Percentiles rank a stretch among this genome's conserved stretches.
These are phyloP conservation scores for Chloroclystis v-ata DNA, from an alignment of 2,888 invertebrate species.

Conservation along the genomic window DNA sequence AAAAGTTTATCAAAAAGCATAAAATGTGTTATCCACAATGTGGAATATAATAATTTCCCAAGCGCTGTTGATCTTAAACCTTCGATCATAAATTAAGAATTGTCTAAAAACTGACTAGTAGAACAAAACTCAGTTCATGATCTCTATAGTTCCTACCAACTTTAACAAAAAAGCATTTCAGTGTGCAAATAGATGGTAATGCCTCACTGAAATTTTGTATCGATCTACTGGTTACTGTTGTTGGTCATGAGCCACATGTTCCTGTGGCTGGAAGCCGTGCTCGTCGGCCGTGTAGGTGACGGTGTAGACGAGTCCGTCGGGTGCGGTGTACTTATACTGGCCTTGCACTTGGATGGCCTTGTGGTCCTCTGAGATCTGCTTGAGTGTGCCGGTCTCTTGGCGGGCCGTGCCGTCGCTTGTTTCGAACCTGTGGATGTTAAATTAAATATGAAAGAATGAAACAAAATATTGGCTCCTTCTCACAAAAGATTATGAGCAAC, in stretches of 20 bases:
- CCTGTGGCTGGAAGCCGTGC: constrained; percentile 77
- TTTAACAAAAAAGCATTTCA: too few relatives aligned
- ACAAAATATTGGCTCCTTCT: too few relatives aligned
- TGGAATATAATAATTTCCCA: constrained; percentile 24
- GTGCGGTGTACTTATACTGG: constrained; percentile 71
- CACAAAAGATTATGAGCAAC: too few relatives aligned
- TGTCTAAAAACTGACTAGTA: too few relatives aligned
- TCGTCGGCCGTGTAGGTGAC: constrained; percentile 78
- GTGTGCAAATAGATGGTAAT: too few relatives aligned
- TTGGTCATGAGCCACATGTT: constrained; percentile 45
- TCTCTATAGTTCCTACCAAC: too few relatives aligned
- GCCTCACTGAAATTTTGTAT: too few relatives aligned
- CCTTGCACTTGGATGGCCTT: constrained; percentile 73
- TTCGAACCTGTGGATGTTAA: constrained; percentile 53
- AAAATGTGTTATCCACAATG: constrained; percentile 22
- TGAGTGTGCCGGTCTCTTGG: constrained; percentile 73
- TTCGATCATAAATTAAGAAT: too few relatives aligned
- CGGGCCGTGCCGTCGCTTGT: constrained; percentile 74
- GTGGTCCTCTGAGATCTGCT: constrained; percentile 71
- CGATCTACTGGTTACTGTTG: constrained; percentile 14
- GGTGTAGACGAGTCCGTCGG: constrained; percentile 74
- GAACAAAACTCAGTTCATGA: too few relatives aligned
- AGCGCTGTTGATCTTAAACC: neutral
- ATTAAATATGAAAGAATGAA: neutral
- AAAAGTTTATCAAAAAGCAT: constrained; percentile 31